Evolutionary conservation across 2,797 vertebrate genomes (phyloP).

Genomic region (Pipistrellus nathusii): DNA sequence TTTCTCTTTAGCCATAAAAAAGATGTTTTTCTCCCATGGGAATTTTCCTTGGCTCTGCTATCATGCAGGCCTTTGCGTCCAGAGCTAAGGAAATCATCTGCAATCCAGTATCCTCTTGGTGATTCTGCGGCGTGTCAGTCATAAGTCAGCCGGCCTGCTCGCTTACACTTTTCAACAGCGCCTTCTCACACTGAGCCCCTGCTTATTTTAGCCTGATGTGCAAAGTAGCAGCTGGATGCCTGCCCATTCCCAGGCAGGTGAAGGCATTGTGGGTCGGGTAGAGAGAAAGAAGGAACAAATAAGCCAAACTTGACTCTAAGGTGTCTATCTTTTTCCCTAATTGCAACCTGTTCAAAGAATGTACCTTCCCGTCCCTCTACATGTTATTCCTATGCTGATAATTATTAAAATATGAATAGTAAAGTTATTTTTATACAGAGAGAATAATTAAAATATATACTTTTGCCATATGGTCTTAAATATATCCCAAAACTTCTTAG

Average conservation of each 20-base stretch:
- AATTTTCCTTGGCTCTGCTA: background rate
- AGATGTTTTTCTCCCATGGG: background rate
- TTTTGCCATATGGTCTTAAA: background rate
- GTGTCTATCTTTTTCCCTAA: background rate
- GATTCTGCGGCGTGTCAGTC: slow-evolving; percentile 17
- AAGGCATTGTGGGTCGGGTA: background rate
- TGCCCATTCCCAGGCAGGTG: background rate
- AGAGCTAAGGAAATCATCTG: background rate
- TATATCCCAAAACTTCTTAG: background rate
- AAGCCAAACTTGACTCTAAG: background rate
- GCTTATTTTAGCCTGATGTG: slow-evolving; percentile 16
- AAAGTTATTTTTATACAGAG: background rate
- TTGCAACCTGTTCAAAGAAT: background rate
- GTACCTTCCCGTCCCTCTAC: background rate
- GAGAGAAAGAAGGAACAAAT: background rate
- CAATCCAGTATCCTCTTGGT: background rate
- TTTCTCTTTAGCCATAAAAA: background rate
- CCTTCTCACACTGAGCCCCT: background rate
- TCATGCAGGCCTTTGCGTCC: background rate
- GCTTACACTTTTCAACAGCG: background rate
- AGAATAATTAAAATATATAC: background rate
- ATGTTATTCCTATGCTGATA: background rate
- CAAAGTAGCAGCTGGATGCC: background rate
- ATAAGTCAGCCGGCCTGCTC: background rate
- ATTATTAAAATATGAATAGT: slow-evolving; percentile 27